phyloP scores from a whole-genome alignment of 2,888 invertebrate genomes.

The Stenodema calcarata region DNA sequence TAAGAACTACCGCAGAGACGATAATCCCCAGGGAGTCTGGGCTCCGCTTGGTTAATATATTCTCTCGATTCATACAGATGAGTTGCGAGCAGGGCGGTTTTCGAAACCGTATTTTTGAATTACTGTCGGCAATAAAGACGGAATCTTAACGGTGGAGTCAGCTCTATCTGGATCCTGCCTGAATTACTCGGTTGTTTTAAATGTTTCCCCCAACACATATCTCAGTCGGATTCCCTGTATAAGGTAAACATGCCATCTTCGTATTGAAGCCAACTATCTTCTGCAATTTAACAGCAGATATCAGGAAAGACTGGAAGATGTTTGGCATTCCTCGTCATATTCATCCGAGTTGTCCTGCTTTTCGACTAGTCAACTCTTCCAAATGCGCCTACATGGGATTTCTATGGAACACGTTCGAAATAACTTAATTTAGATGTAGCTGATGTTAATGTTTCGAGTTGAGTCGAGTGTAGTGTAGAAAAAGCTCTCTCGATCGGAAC shows the following conservation, averaged over 20 bases:
- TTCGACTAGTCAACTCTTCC: no score
- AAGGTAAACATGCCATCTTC: not conserved
- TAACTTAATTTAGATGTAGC: no score
- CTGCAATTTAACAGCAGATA: not conserved
- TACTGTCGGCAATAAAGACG: not conserved
- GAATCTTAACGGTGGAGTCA: not conserved
- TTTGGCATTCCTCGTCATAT: no score
- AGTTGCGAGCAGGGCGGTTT: not conserved
- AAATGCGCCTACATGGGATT: no score
- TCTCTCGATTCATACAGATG: not conserved
- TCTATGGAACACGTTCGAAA: no score
- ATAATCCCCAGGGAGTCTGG: not conserved
- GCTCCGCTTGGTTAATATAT: not conserved
- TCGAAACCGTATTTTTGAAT: not conserved
- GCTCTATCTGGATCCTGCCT: not conserved
- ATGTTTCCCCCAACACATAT: not conserved
- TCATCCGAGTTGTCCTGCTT: no score
- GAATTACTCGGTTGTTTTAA: not conserved
- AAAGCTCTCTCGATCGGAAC: no score
- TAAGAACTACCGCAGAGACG: not conserved
- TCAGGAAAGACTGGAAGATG: no score
- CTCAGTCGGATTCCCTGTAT: not conserved
- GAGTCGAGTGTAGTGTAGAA: no score
- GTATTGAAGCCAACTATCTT: not conserved
- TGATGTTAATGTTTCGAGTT: no score